These are phyloP conservation scores for Thalassarche chlororhynchos DNA, from an alignment of 2,113 vertebrate species.

Conservation along the genomic window DNA sequence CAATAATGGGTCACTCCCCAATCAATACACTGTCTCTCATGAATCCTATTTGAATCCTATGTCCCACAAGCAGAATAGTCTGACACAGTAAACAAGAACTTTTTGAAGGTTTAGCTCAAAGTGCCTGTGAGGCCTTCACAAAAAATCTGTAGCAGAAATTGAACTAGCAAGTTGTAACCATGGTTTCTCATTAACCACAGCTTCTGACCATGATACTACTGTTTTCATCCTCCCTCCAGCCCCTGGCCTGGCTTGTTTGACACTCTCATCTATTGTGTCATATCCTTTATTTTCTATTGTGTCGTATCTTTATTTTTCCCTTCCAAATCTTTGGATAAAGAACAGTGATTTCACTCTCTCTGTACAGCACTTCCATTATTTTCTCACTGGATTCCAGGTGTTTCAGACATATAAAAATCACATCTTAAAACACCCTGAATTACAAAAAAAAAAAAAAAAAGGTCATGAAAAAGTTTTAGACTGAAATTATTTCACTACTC, in stretches of 20 bases:
- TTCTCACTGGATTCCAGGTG: not conserved
- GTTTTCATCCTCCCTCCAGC: not conserved
- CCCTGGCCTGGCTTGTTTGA: not conserved
- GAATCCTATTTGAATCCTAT: not conserved
- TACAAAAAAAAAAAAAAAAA: not conserved
- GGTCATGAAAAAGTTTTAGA: not conserved
- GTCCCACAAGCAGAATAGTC: not conserved
- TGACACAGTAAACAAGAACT: not conserved
- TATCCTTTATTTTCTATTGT: not conserved
- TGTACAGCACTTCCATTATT: not conserved
- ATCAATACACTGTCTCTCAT: not conserved
- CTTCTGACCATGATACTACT: not conserved
- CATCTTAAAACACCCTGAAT: not conserved
- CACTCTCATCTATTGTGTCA: not conserved
- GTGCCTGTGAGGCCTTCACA: not conserved
- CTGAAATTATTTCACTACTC: not conserved
- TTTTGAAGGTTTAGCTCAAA: not conserved
- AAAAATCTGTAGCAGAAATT: not conserved
- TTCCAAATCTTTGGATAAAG: not conserved
- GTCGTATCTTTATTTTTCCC: not conserved
- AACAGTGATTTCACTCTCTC: not conserved
- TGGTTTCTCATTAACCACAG: not conserved
- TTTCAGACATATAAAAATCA: not conserved
- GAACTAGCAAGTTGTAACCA: not conserved
- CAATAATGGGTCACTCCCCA: not conserved